Base-by-base conservation (phyloP, 2,888 invertebrate species). In the Caenorhabditis japonica region DNA sequence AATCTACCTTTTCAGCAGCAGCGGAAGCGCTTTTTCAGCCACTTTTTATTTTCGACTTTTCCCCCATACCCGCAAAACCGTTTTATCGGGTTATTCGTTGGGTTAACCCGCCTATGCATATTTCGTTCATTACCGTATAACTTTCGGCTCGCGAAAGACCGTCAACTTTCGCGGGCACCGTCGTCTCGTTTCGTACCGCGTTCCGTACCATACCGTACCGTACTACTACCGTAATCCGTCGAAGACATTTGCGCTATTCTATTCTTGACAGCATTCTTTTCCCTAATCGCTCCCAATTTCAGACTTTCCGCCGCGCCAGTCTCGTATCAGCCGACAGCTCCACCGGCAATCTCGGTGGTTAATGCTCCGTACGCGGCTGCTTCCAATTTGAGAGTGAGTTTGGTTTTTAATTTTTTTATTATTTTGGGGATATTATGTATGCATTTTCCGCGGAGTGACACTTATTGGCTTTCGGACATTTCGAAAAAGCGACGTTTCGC, bases 231-330 rank as follows among this genome's bases (percentile, higher is more conserved):
- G 12, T 39, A 17, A 19, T 27, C 15, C 55, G 58, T 55, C 43
- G 55, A 39, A 38, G 33, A 55, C 13, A 15, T 33, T 25, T 43
- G 41, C 46, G 13, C 21, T 46, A 4, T 46, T 46, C 25, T 19
- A 19, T 12, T 43, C 55, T 41, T 39, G 41, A 15, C 53, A 38
- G 19, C 34, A 38, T 33, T 30, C 27, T 8, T 53, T 33, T 52
- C n/a, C 34, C 46, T 36, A 36, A 44, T 34, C 38, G 34, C n/a
- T n/a, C n/a, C 4, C n/a, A 39, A 39, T 17, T 39, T 39, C 74
- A 80, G 80, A 51, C 60, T 80, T 8, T 75, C 80, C 12, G 76
- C 72, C 1, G 76, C 71, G 4, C 78, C 80, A 21, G 73, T 80
- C 30, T 72, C 78, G 13, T 80, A 80, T 39, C 72, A 75, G 39